Evolutionary conservation across 30 jellyfish, hydroid and myxozoan genomes (phyloP), one percentile per base, ranked within the genome.

Genomic region (Turritopsis dohrnii): DNA sequence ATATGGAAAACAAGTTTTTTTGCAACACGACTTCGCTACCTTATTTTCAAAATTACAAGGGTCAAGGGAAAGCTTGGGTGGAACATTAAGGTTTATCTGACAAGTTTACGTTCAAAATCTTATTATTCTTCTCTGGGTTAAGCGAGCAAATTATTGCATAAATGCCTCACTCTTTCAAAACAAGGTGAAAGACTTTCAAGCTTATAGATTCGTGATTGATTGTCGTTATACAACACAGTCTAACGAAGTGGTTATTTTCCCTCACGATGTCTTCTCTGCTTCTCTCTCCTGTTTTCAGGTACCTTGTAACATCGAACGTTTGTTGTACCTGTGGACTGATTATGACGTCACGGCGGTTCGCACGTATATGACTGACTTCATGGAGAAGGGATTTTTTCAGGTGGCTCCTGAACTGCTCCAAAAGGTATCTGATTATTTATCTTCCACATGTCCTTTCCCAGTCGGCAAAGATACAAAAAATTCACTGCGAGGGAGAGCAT

Each of bases 251-350:
- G 9, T 41, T 41, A 13, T 41, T 41, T 41, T 41, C 60, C 60
- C 60, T 41, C 60, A 41, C 9, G 13, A 41, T 41, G 60, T 41
- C 60, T 41, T 13, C 9, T 41, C 60, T 13, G 13, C 60, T 13
- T 41, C 60, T 41, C 60, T 41, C 13, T 22, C 69, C 20, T 75
- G 26, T 75, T 75, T 75, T 29, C 29, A 77, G 85, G 16, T 77
- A 21, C 79, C 85, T 16, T 77, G 85, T 24, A 77, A 77, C 18
- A 29, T 77, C 52, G 85, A 77, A 16, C 52, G 85, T 28, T 76
- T 77, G 41, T 77, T 77, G 71, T 77, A 77, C 29, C 0, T 77
- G 4, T 77, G 85, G 85, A 22, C 76, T 28, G 72, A 77, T 77
- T 60, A 66, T 18, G n/a, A 60, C 85, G 71, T 60, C 9, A 66